These are phyloP conservation scores for Trachelus troglodyta DNA, from an alignment of 2,888 invertebrate genomes.

Conservation along the genomic window DNA sequence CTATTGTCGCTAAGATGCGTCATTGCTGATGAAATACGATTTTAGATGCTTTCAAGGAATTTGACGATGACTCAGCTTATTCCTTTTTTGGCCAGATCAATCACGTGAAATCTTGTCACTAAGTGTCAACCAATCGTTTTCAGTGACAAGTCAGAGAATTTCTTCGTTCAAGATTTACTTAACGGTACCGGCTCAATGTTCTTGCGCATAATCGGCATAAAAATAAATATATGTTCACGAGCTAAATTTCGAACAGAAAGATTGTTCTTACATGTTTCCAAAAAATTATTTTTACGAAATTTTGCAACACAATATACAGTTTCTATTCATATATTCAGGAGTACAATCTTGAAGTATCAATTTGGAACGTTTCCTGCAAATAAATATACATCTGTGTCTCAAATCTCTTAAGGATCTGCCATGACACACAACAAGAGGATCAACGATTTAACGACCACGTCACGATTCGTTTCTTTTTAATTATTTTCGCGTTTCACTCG, in stretches of 20 bases:
- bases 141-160: not conserved
- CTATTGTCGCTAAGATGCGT: constrained; percentile 1
- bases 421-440: not conserved
- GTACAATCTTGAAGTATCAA: not conserved
- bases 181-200: not conserved
- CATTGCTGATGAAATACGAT: not conserved
- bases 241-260: not conserved
- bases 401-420: not conserved
- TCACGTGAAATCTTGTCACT: not conserved
- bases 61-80: not conserved
- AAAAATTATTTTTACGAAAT: not conserved
- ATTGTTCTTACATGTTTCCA: not conserved
- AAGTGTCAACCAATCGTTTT: not conserved
- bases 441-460: not conserved
- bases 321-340: not conserved
- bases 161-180: not conserved
- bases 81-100: not conserved
- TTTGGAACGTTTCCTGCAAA: not conserved
- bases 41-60: not conserved
- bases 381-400: not conserved
- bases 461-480: not conserved
- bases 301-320: not conserved
- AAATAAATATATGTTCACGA: not conserved
- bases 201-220: not conserved
- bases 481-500: not conserved